These are phyloP conservation scores for Denticeps clupeoides DNA, from an alignment of 2,797 vertebrate genomes.

Conservation along the genomic window DNA sequence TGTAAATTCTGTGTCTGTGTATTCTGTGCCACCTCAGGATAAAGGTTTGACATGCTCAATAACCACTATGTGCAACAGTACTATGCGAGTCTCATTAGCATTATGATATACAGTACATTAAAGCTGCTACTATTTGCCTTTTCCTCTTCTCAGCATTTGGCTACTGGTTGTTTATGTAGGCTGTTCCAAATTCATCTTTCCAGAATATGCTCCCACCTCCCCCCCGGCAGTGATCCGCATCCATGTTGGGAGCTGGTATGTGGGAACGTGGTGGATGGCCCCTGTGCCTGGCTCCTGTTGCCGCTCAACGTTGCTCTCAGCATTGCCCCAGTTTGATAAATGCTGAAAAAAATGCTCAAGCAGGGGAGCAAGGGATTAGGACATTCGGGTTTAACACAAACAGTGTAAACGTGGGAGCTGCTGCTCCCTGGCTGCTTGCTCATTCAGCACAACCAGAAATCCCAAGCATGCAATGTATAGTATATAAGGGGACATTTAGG, in stretches of 20 bases:
- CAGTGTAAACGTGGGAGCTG: not conserved
- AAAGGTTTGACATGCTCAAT: too few species aligned
- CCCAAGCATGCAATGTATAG: too few species aligned
- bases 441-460: too few species aligned
- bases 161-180: not conserved
- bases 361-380: not conserved
- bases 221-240: not conserved
- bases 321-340: not conserved
- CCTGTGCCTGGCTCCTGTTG: not conserved
- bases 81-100: too few species aligned
- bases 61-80: too few species aligned
- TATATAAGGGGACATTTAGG: too few species aligned
- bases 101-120: too few species aligned
- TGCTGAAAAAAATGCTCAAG: not conserved
- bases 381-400: not conserved
- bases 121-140: too few species aligned
- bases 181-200: not conserved
- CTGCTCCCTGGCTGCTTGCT: too few species aligned
- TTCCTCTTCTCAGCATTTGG: not conserved
- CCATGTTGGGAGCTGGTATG: slow-evolving; percentile 2
- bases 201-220: not conserved
- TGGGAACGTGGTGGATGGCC: not conserved
- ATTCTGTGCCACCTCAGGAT: too few species aligned
- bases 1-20: too few species aligned
- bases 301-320: not conserved